phyloP scores from a whole-genome alignment of 2,113 vertebrate genomes.

The Macroglossus sobrinus region DNA sequence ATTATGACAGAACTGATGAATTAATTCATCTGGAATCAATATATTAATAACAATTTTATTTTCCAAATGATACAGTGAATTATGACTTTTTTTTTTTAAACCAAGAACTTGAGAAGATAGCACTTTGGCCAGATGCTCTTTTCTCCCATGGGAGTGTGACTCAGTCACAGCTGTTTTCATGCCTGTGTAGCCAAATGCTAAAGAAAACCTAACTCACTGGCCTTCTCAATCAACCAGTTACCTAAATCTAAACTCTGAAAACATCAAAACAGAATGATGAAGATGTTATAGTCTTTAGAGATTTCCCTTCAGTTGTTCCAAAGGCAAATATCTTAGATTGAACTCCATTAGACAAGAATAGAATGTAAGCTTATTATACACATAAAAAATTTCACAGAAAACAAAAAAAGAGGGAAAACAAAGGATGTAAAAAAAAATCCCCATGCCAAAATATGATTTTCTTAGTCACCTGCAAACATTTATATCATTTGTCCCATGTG shows the following conservation, averaged over 20 bases:
- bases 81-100: background rate
- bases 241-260: background rate
- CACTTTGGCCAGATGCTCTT: background rate
- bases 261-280: background rate
- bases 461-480: slow-evolving; percentile 44
- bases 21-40: slow-evolving; percentile 41
- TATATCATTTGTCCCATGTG: slow-evolving; percentile 54
- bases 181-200: background rate
- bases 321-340: slow-evolving; percentile 59
- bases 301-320: background rate
- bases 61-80: background rate
- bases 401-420: background rate
- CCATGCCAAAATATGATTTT: background rate
- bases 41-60: slow-evolving; percentile 34
- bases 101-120: slow-evolving; percentile 4
- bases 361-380: slow-evolving; percentile 50
- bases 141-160: background rate
- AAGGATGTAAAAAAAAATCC: background rate
- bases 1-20: background rate
- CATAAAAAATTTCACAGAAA: slow-evolving; percentile 40
- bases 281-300: slow-evolving; percentile 41
- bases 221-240: background rate
- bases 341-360: slow-evolving; percentile 56
- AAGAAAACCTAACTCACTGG: background rate
- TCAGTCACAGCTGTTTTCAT: background rate